Percentiles rank a stretch among this genome's conserved stretches.
These are phyloP conservation scores for Pseudomugil tenellus DNA, from an alignment of 2,797 vertebrate genomes.

Conservation along the genomic window DNA sequence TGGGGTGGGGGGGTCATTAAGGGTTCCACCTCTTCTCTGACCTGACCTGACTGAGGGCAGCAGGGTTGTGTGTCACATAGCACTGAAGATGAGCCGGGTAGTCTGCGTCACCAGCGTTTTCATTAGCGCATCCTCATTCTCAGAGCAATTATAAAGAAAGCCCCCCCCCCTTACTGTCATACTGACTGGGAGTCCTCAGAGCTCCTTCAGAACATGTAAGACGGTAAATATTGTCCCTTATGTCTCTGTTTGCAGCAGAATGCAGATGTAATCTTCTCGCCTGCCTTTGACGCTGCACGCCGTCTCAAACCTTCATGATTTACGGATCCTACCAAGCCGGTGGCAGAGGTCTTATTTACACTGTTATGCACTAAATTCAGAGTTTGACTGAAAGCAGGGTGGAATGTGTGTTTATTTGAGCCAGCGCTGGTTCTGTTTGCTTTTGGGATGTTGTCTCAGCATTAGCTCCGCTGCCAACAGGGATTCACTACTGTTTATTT, in stretches of 20 bases:
- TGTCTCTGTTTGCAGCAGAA: slow-evolving; percentile 50
- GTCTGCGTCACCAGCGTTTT: slow-evolving; percentile 43
- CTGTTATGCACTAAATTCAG: slow-evolving; percentile 42
- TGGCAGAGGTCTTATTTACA: slow-evolving; percentile 51
- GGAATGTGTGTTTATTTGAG: slow-evolving; percentile 75
- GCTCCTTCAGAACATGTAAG: slow-evolving; percentile 42
- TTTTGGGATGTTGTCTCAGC: slow-evolving; percentile 70
- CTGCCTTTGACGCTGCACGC: slow-evolving; percentile 35
- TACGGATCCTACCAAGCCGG: slow-evolving; percentile 48
- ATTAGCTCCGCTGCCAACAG: slow-evolving; percentile 70
- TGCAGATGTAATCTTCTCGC: slow-evolving; percentile 33
- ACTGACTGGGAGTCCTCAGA: slow-evolving; percentile 15
- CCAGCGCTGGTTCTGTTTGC: slow-evolving; percentile 66
- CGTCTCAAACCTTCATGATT: slow-evolving; percentile 56
- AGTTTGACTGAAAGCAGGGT: slow-evolving; percentile 44
- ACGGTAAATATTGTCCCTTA: slow-evolving; percentile 76
- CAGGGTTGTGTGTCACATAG: slow-evolving; percentile 44
- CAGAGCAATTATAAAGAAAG: slow-evolving; percentile 50
- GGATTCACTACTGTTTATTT: slow-evolving; percentile 79
- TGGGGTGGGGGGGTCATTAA: slow-evolving; percentile 41
- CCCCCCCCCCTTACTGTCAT: slow-evolving; percentile 55
- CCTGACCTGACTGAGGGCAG: slow-evolving; percentile 62
- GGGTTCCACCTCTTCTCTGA: slow-evolving; percentile 56
- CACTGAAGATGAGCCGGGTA: slow-evolving; percentile 53
- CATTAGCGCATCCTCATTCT: slow-evolving; percentile 38